Percentiles rank a stretch among this genome's conserved stretches.
Conservation (phyloP, 1,140 invertebrate species). For the Trissolcus basalis region DNA sequence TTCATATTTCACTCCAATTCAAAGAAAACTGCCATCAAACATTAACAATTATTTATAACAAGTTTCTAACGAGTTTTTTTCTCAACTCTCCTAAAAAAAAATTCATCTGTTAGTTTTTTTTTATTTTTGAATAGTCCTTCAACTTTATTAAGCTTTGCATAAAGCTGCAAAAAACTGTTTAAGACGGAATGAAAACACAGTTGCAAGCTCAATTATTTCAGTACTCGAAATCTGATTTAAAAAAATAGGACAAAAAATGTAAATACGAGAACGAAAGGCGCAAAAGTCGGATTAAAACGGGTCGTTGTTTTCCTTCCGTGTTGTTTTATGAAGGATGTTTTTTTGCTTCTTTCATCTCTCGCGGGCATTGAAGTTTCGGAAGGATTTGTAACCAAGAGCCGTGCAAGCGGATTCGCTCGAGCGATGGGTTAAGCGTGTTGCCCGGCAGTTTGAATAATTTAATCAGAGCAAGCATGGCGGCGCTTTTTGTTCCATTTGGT, state of each 20-base stretch:
- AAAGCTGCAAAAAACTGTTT: not conserved
- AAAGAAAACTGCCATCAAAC: not conserved
- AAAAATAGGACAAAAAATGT: conserved; percentile 9
- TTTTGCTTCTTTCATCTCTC: conserved; percentile 18
- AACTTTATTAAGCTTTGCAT: not conserved
- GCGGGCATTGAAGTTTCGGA: conserved; percentile 33
- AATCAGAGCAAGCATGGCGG: conserved; percentile 23
- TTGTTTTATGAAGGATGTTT: conserved; percentile 13
- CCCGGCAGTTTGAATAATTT: conserved; percentile 41
- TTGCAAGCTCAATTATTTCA: not conserved
- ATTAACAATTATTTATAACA: too few species aligned
- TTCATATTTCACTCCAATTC: not conserved
- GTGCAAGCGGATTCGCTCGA: conserved; percentile 20
- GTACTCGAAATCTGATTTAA: conserved; percentile 14
- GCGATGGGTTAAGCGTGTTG: conserved; percentile 34
- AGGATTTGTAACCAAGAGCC: conserved; percentile 43
- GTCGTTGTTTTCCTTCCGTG: conserved; percentile 17
- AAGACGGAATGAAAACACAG: not conserved
- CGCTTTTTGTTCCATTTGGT: conserved; percentile 43
- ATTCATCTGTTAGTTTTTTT: too few species aligned
- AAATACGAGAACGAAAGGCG: conserved; percentile 13
- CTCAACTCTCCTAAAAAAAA: too few species aligned
- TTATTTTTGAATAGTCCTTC: not conserved
- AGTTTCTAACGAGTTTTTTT: too few species aligned
- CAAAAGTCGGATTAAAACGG: conserved; percentile 31